Evolutionary conservation across 2,888 invertebrate genomes (phyloP), one percentile per base, ranked within the genome.

Genomic region (Mycogona germanica): DNA sequence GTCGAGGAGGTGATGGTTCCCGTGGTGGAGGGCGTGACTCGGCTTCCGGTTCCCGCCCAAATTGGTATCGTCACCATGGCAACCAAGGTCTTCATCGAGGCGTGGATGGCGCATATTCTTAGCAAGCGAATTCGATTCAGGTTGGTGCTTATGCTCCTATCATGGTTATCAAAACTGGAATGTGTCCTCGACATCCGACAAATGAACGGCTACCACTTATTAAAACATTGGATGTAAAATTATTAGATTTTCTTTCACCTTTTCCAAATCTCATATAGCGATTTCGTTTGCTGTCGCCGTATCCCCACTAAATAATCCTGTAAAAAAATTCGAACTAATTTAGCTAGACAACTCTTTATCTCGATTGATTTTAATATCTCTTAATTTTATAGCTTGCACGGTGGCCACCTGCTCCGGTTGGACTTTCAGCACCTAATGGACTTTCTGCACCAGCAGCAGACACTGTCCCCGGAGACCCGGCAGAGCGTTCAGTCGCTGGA

Each of bases 61-160:
- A 76, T 80, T 48, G 73, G 78, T 5, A 82, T 84, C 40, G 75
- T 82, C 26, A 84, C 85, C 63, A 81, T 86, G 76, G 78, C 86
- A 50, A 71, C 89, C 30, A 80, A 81, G 65, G 79, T 88, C 29
- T 81, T 87, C 73, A 86, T 88, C 64, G 87, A 88, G 67, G 81
- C 87, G 0, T 88, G 87, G 87, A 72, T 89, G 50, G 85, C 88
- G 67, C 85, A 86, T 63, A 87, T 89, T 60, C 87, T 85, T 66
- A 78, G 80, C 45, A 80, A 84, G 60, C 81, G 81, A 68, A 82
- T 88, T 25, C 85, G 84, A 66, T 89, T 89, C 70, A 84, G 73
- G 74, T 73, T 58, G 58, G 55, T 38, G 9, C 17, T 25, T 12
- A n/a, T 41, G 12, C n/a, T n/a, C n/a, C n/a, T n/a, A n/a, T n/a